These are phyloP conservation scores for Gila orcuttii DNA, from an alignment of 2,113 vertebrate species.

Conservation along the genomic window DNA sequence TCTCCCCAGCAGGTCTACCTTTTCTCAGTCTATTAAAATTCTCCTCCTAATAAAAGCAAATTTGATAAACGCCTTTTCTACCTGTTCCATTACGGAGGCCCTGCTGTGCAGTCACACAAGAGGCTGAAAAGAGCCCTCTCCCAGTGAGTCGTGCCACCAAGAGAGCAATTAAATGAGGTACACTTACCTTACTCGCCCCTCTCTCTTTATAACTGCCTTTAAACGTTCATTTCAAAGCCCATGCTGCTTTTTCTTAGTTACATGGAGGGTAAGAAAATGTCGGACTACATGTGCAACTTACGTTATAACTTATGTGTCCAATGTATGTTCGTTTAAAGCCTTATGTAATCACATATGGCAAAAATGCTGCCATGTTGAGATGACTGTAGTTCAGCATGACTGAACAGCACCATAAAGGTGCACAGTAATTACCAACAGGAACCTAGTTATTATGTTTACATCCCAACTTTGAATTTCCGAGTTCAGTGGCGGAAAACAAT, in stretches of 20 bases:
- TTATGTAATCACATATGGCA: not conserved
- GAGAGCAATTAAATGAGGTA: conserved; percentile 67
- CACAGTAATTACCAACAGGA: not conserved
- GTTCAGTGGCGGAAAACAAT: not conserved
- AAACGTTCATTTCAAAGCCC: conserved; percentile 45
- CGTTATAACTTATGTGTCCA: not conserved
- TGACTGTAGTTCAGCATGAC: not conserved
- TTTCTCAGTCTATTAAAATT: conserved; percentile 64
- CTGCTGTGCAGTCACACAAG: conserved; percentile 57
- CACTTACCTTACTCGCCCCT: conserved; percentile 55
- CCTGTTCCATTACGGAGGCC: conserved; percentile 65
- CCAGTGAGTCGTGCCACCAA: conserved; percentile 57
- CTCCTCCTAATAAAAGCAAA: conserved; percentile 65
- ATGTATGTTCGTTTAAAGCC: not conserved
- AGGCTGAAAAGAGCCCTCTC: conserved; percentile 59
- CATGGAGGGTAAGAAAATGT: conserved; percentile 34
- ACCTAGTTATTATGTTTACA: conserved; percentile 6
- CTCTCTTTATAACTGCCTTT: conserved; percentile 48
- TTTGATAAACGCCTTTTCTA: conserved; percentile 67
- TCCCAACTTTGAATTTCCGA: conserved; percentile 1
- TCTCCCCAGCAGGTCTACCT: conserved; percentile 59
- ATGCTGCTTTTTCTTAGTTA: conserved; percentile 53
- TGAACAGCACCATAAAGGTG: not conserved
- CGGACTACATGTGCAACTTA: not conserved
- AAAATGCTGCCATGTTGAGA: not conserved